A percentile compares a stretch with the other conserved stretches of the same genome.
Evolutionary conservation across 2,113 vertebrate genomes (phyloP).

Genomic region (Melanocharis versteri): DNA sequence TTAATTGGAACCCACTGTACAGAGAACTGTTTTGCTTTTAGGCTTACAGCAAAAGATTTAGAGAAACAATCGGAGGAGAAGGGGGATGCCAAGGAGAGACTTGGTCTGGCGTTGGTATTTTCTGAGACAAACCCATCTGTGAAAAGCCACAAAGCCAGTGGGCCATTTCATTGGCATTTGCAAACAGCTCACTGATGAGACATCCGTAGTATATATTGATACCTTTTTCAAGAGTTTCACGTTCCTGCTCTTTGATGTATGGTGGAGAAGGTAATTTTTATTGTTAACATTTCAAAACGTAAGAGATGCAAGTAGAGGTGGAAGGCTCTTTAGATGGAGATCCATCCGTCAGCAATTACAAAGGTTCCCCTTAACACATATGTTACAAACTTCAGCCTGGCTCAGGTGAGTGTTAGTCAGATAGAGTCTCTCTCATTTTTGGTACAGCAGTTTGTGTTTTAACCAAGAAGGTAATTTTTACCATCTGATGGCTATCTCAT

Average conservation of each 20-base stretch:
- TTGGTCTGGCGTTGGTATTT: not conserved
- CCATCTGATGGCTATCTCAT: conserved; percentile 37
- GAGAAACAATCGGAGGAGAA: not conserved
- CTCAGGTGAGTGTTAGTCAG: not conserved
- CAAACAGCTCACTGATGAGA: not conserved
- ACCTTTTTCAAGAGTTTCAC: not conserved
- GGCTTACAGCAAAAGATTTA: not conserved
- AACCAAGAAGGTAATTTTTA: conserved; percentile 42
- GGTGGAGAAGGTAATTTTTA: not conserved
- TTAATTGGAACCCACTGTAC: not conserved
- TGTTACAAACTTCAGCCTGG: not conserved
- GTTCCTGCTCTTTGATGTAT: not conserved
- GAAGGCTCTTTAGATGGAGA: not conserved
- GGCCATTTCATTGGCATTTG: not conserved
- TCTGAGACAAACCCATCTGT: not conserved
- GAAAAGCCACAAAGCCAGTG: not conserved
- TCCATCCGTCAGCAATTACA: not conserved
- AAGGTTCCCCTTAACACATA: not conserved
- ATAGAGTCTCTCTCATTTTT: not conserved
- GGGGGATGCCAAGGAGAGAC: not conserved
- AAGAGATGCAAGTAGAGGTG: not conserved
- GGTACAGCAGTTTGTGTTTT: not conserved
- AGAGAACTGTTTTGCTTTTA: not conserved
- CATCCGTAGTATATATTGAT: not conserved
- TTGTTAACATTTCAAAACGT: not conserved